Conservation (phyloP, 1,140 invertebrate species). For the Phthorimaea operculella region DNA sequence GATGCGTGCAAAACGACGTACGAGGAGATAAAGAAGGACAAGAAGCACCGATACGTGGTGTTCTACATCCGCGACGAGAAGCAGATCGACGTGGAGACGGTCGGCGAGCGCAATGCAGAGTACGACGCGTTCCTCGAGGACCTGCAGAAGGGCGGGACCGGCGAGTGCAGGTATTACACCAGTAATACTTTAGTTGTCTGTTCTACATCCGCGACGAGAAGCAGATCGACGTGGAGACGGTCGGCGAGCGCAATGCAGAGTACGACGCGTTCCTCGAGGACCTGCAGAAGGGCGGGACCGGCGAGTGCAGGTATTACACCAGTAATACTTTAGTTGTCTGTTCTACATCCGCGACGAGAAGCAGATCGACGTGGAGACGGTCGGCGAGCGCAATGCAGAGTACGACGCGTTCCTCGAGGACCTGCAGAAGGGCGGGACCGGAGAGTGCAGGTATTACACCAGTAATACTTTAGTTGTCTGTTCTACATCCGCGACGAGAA, state of each 20-base stretch:
- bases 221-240: slow-evolving; percentile 91
- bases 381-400: slow-evolving; percentile 85
- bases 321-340: too few relatives aligned
- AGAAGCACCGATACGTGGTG: slow-evolving; percentile 96
- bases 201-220: slow-evolving; percentile 96
- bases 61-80: slow-evolving; percentile 96
- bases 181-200: too few relatives aligned
- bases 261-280: slow-evolving; percentile 93
- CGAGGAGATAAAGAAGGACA: slow-evolving; percentile 97
- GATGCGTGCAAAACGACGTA: slow-evolving; percentile 95
- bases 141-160: slow-evolving; percentile 87
- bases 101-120: slow-evolving; percentile 85
- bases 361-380: slow-evolving; percentile 91
- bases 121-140: slow-evolving; percentile 93
- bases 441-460: slow-evolving; percentile 90
- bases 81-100: slow-evolving; percentile 91
- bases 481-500: slow-evolving; percentile 96
- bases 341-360: slow-evolving; percentile 96
- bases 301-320: slow-evolving; percentile 90
- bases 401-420: slow-evolving; percentile 93
- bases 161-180: slow-evolving; percentile 92
- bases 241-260: slow-evolving; percentile 85
- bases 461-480: too few relatives aligned
- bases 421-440: slow-evolving; percentile 87
- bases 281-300: slow-evolving; percentile 87